Evolutionary conservation across 2,113 vertebrate genomes (phyloP).

Genomic region (Baryphthengus martii): DNA sequence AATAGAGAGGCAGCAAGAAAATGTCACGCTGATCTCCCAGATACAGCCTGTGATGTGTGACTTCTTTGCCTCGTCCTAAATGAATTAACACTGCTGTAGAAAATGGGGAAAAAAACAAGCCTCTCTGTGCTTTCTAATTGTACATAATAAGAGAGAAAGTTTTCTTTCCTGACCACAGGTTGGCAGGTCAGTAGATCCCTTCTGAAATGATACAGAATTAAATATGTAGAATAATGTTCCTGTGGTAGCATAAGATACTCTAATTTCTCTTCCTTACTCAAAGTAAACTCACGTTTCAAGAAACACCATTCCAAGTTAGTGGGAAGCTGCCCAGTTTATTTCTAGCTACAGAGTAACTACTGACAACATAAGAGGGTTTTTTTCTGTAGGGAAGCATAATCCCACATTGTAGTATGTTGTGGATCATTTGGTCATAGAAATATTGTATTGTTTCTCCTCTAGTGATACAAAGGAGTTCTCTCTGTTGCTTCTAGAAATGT

Average conservation of each 20-base stretch:
- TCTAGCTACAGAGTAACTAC: not conserved
- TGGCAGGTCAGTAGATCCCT: not conserved
- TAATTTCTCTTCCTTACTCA: not conserved
- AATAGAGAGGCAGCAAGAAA: not conserved
- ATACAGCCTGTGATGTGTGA: slow-evolving; percentile 4
- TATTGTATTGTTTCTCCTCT: not conserved
- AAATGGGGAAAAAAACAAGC: not conserved
- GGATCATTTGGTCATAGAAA: not conserved
- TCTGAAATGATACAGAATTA: not conserved
- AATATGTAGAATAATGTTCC: not conserved
- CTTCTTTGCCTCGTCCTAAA: not conserved
- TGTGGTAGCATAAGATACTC: not conserved
- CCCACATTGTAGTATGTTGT: not conserved
- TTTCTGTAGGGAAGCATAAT: not conserved
- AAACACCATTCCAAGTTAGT: not conserved
- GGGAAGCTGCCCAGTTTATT: not conserved
- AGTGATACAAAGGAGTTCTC: not conserved
- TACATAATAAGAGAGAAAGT: not conserved
- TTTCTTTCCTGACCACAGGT: not conserved
- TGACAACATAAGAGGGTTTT: not conserved
- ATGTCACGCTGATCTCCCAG: not conserved
- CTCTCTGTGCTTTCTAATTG: not conserved
- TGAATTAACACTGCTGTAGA: not conserved
- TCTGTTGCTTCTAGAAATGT: not conserved
- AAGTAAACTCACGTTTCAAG: not conserved